Evolutionary conservation across 2,888 invertebrate species (phyloP), one percentile per base, ranked within the genome.

Genomic region (Lepidocyrtinus sp.): DNA sequence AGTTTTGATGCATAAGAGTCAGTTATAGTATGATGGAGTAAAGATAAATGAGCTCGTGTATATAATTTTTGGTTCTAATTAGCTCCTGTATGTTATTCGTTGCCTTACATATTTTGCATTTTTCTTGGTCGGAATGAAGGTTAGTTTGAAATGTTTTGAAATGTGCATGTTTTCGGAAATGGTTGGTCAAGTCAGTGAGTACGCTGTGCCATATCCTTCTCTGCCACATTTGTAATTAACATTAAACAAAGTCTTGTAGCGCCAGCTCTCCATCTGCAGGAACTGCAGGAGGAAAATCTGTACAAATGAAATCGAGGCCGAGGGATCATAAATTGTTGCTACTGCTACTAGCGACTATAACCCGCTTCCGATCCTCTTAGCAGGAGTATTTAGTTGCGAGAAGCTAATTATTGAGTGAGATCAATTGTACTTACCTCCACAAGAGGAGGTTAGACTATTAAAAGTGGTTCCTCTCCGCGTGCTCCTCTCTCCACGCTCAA

Each of bases 301-400:
- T 78, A 78, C 77, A 78, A 78, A 78, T 78, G 77, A 78, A 67
- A 78, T 67, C 72, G 72, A 72, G 50, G 67, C 65, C 67, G 61
- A 67, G 61, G 64, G 67, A 36, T 55, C 55, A 7, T 55, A 3
- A 50, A 61, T 24, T 21, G 36, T 55, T 64, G 19, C 46, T 65
- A n/a, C n/a, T n/a, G 17, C 55, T 55, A n/a, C 55, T 55, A 55
- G 17, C n/a, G n/a, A 7, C 17, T n/a, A n/a, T 55, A n/a, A 72
- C 55, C 71, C 59, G 27, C 77, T 45, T 24, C 22, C n/a, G n/a
- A n/a, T n/a, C 62, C 19, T 78, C 72, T 71, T 78, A 78, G 77
- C 72, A 62, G 61, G 50, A 36, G 5, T 7, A n/a, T 45, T n/a
- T 19, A 2, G 21, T n/a, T 17, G 9, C 5, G 15, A 50, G 50